Evolutionary conservation across 2,888 invertebrate genomes (phyloP).

Genomic region (Tuberolachnus salignus): DNA sequence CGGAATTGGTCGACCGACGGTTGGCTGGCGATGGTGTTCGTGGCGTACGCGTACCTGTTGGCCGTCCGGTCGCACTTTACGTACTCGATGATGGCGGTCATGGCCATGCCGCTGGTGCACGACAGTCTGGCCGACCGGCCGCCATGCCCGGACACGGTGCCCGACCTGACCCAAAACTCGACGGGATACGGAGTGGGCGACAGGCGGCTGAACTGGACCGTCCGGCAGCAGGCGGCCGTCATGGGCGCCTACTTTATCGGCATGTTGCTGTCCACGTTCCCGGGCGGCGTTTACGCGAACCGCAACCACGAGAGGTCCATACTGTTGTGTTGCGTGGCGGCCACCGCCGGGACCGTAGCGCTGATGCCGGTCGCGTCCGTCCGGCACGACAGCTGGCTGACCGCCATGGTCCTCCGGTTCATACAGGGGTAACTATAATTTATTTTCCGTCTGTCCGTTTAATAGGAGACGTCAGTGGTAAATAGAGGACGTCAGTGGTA

Average conservation of each 20-base stretch:
- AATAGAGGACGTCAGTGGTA: too few species aligned
- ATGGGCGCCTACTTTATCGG: conserved; percentile 4
- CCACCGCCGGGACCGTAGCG: neutral
- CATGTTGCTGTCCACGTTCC: conserved; percentile 8
- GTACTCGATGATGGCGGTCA: conserved; percentile 21
- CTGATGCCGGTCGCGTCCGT: neutral
- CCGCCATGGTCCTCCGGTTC: conserved; percentile 2
- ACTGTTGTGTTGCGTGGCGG: neutral
- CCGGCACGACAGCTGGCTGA: neutral
- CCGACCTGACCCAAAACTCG: neutral
- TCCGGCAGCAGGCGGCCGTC: neutral
- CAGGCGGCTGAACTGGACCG: neutral
- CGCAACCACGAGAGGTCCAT: conserved; percentile 8
- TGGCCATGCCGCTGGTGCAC: neutral
- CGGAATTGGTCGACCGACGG: neutral
- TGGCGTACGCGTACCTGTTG: conserved; percentile 20
- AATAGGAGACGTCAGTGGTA: too few species aligned
- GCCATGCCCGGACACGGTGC: neutral
- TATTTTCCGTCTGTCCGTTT: too few species aligned
- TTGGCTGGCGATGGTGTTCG: conserved; percentile 21
- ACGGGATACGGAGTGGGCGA: neutral
- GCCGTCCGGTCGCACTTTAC: conserved; percentile 7
- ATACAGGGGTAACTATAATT: neutral
- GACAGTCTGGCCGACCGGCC: neutral
- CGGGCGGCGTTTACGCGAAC: conserved; percentile 27